These are phyloP conservation scores for Chaenogobius annularis DNA, from an alignment of 2,113 vertebrate species.

Conservation along the genomic window DNA sequence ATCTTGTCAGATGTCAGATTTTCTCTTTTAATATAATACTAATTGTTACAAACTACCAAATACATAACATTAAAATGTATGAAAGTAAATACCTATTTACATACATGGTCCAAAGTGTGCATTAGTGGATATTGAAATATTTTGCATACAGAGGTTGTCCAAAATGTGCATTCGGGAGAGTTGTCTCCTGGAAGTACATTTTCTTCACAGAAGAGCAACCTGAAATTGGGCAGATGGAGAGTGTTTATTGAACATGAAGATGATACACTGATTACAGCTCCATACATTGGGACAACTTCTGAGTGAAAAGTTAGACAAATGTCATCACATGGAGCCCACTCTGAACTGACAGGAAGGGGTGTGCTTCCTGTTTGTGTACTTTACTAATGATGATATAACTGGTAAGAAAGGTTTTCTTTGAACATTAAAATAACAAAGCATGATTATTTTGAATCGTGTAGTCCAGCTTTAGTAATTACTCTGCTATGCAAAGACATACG, in stretches of 20 bases:
- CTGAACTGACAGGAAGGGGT: background rate
- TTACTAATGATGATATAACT: background rate
- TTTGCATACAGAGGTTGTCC: too few relatives aligned
- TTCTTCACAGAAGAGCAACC: slow-evolving; percentile 25
- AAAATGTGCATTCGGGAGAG: background rate
- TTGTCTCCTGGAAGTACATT: slow-evolving; percentile 3
- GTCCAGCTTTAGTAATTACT: background rate
- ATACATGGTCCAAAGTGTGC: too few relatives aligned
- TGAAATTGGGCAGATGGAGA: slow-evolving; percentile 56
- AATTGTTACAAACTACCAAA: too few relatives aligned
- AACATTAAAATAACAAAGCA: background rate
- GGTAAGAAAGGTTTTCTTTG: background rate
- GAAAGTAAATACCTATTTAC: too few relatives aligned
- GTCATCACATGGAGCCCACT: slow-evolving; percentile 1
- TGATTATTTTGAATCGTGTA: background rate
- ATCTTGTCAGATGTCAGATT: too few relatives aligned
- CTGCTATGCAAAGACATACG: too few relatives aligned
- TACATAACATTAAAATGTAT: too few relatives aligned
- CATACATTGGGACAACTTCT: slow-evolving; percentile 14
- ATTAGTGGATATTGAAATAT: too few relatives aligned
- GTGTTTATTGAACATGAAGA: slow-evolving; percentile 52
- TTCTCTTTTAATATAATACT: too few relatives aligned
- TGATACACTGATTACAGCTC: slow-evolving; percentile 43
- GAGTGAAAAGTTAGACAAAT: slow-evolving; percentile 21
- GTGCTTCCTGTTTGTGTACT: slow-evolving; percentile 1